Evolutionary conservation across 2,113 vertebrate species (phyloP), one percentile per base, ranked within the genome.

Genomic region (Cottus gobio): DNA sequence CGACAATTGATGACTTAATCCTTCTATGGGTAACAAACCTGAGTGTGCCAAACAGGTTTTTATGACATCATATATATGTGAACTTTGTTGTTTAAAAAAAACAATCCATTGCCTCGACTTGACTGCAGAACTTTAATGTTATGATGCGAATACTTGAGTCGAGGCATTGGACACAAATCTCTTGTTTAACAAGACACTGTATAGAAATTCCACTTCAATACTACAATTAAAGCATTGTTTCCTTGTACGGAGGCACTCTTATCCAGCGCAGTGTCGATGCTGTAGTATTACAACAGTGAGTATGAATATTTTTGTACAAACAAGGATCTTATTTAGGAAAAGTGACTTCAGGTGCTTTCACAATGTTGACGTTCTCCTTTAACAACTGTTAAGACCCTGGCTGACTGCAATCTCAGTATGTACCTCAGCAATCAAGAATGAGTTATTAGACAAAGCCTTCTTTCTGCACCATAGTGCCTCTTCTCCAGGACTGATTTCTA

Each of bases 401-500:
- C 83, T 81, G 79, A 85, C 80, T 82, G 85, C 78, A 82, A 80
- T 48, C 80, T 82, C 66, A 77, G 83, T 67, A 1, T 77, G 84
- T 79, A 76, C 61, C 83, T 89, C 78, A 75, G 73, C 84, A 76
- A 77, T 77, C 75, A 50, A 56, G 52, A 57, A 71, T 77, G 75
- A 58, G 57, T 72, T 60, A 15, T 81, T 30, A 46, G 71, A 87
- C 80, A 69, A 74, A 70, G 83, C 82, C 82, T 89, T 73, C 62
- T 86, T 83, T 87, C 74, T 87, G 89, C 89, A 86, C 91, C 92
- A 39, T 66, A 70, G 92, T 92, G 91, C 91, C 92, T 93, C 80
- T 87, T 77, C 75, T 85, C 62, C 52, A 75, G 36, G 75, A 69
- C 83, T 80, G 75, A 71, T 70, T 71, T 75, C 42, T 62, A 50